These are phyloP conservation scores for Panthera uncia DNA, from an alignment of 2,113 vertebrate species.

Conservation along the genomic window DNA sequence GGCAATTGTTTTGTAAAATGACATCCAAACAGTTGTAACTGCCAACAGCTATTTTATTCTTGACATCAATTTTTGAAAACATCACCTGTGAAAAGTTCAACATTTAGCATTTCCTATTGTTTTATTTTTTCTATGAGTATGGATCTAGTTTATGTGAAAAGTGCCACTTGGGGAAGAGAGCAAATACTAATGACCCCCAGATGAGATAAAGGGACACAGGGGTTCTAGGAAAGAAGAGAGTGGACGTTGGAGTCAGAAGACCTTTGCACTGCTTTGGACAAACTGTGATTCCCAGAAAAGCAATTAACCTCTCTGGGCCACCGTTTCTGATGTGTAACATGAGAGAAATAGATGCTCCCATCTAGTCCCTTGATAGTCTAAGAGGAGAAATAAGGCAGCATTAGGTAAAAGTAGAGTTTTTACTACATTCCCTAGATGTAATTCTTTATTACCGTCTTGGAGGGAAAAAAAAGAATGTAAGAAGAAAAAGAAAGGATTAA, in stretches of 20 bases:
- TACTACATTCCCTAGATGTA: neutral
- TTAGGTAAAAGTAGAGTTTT: neutral
- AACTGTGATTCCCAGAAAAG: neutral
- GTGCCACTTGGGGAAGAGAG: constrained; percentile 44
- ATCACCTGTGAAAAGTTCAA: constrained; percentile 78
- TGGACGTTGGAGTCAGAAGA: neutral
- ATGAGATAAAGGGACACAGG: neutral
- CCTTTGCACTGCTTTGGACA: neutral
- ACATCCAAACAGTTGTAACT: constrained; percentile 75
- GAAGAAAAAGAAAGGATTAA: neutral
- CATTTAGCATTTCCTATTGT: constrained; percentile 73
- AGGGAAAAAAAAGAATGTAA: neutral
- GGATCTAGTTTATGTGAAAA: constrained; percentile 48
- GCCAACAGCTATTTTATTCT: constrained; percentile 72
- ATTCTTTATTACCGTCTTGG: neutral
- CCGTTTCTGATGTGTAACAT: neutral
- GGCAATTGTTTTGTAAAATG: constrained; percentile 73
- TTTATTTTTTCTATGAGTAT: constrained; percentile 49
- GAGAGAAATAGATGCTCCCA: neutral
- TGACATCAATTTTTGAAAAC: constrained; percentile 77
- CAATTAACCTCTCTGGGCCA: constrained; percentile 13
- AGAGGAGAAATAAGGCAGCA: neutral
- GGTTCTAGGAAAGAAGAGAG: neutral
- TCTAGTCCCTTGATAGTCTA: neutral
- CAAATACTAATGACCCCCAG: constrained; percentile 45